Evolutionary conservation across 2,113 vertebrate genomes (phyloP).

Genomic region (Xenus cinereus): DNA sequence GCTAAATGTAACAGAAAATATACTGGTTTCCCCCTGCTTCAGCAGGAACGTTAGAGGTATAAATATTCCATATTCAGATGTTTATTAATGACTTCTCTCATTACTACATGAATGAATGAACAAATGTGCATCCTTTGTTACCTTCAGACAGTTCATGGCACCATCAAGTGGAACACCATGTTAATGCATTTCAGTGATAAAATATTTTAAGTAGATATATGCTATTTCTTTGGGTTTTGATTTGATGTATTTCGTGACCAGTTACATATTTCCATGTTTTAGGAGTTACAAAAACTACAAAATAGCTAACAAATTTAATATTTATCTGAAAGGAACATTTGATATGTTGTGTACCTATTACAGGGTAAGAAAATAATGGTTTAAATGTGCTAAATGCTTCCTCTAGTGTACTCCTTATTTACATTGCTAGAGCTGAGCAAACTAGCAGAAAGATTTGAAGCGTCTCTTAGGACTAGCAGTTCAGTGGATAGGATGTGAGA

Average conservation of each 20-base stretch:
- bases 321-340: background rate
- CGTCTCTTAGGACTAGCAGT: background rate
- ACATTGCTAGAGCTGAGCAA: background rate
- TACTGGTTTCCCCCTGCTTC: background rate
- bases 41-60: background rate
- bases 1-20: background rate
- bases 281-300: background rate
- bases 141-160: constrained; percentile 1
- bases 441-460: background rate
- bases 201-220: background rate
- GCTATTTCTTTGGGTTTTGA: background rate
- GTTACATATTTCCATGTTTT: background rate
- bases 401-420: background rate
- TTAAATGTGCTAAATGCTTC: background rate
- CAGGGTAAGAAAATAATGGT: background rate
- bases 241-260: background rate
- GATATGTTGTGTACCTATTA: accelerated
- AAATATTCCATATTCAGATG: background rate
- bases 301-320: background rate
- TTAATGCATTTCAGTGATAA: background rate
- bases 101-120: background rate
- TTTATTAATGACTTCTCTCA: background rate
- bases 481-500: background rate
- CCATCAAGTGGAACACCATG: background rate
- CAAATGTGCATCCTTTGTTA: background rate